These are phyloP conservation scores for Drosophila malerkotliana DNA, from an alignment of 1,140 invertebrate genomes.

Conservation along the genomic window DNA sequence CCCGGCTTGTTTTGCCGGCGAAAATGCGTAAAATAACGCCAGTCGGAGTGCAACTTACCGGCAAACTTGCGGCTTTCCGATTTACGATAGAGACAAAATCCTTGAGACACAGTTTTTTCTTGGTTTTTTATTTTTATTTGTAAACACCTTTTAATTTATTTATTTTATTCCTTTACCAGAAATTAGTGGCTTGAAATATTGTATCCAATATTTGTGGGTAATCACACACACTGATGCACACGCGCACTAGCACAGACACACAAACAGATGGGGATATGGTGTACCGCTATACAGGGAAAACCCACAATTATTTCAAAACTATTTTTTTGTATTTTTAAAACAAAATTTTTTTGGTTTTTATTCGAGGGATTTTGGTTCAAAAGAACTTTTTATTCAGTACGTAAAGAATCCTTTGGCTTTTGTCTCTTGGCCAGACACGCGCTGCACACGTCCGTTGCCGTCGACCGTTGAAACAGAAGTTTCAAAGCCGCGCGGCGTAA, in stretches of 20 bases:
- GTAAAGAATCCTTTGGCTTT: background rate
- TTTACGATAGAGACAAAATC: conserved; percentile 8
- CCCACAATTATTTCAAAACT: background rate
- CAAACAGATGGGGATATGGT: conserved; percentile 4
- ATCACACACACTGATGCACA: conserved; percentile 31
- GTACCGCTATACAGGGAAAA: conserved; percentile 9
- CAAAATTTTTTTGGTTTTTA: background rate
- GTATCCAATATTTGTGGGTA: conserved; percentile 35
- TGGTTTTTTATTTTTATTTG: conserved; percentile 2
- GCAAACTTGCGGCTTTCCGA: conserved; percentile 25
- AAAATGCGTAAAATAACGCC: conserved; percentile 58
- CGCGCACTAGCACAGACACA: conserved; percentile 13
- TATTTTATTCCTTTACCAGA: conserved; percentile 25
- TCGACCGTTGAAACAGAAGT: conserved; percentile 1
- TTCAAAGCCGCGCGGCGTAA: background rate
- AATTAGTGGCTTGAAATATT: conserved; percentile 40
- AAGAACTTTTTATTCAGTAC: background rate
- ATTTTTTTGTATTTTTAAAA: background rate
- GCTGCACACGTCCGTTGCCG: background rate
- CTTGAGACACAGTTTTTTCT: conserved; percentile 5
- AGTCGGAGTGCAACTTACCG: conserved; percentile 58
- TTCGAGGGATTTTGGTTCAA: background rate
- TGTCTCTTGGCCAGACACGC: background rate
- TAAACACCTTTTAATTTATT: conserved; percentile 14
- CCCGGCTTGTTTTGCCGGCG: conserved; percentile 70